Evolutionary conservation across 2,113 vertebrate genomes (phyloP).

Genomic region (Crypturellus undulatus): DNA sequence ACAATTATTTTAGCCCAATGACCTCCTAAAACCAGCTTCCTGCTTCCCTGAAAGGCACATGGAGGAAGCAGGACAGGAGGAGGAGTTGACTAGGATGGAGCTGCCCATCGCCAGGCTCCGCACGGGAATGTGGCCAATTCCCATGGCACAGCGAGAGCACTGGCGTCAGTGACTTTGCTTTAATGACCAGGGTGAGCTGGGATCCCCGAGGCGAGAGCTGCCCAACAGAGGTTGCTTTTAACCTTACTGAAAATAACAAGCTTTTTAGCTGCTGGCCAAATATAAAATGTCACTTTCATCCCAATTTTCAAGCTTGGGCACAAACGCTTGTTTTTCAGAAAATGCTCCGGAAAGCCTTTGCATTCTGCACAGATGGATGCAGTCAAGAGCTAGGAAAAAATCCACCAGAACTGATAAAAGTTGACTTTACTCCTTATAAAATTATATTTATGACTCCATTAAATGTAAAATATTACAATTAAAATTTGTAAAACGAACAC

Average conservation of each 20-base stretch:
- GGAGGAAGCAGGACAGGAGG: not conserved
- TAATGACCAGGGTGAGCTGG: not conserved
- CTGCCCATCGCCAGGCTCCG: constrained; percentile 15
- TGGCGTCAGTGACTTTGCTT: not conserved
- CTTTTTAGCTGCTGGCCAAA: constrained; percentile 36
- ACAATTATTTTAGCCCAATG: not conserved
- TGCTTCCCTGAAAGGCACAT: not conserved
- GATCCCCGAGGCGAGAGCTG: not conserved
- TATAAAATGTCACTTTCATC: constrained; percentile 58
- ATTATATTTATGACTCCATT: not conserved
- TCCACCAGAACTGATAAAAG: not conserved
- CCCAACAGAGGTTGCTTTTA: not conserved
- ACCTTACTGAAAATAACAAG: constrained; percentile 11
- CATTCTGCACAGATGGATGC: constrained; percentile 21
- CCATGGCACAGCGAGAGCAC: not conserved
- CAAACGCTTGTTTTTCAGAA: constrained; percentile 47
- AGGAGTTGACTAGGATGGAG: constrained; percentile 27
- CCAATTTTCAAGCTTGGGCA: constrained; percentile 40
- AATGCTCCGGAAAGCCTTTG: not conserved
- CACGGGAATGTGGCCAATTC: constrained; percentile 31
- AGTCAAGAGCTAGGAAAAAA: constrained; percentile 23
- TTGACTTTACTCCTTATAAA: constrained; percentile 8
- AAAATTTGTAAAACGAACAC: not conserved
- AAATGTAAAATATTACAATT: not conserved
- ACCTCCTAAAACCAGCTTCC: not conserved